These are phyloP conservation scores for Cephalopholis sonnerati DNA, from an alignment of 2,113 vertebrate genomes.

Conservation along the genomic window DNA sequence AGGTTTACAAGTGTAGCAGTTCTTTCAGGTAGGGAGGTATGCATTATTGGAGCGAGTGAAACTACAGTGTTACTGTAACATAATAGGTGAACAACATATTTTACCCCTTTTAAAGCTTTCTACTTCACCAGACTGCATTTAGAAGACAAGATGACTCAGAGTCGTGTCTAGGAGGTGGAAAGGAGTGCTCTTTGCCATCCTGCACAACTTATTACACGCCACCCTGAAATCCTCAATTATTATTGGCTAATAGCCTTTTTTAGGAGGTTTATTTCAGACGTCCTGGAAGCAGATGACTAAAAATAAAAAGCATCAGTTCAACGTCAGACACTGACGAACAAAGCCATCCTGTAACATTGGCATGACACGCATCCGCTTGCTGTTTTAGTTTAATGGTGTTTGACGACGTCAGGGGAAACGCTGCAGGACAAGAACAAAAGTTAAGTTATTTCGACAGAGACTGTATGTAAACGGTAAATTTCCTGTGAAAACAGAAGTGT, in stretches of 20 bases:
- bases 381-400: too few species aligned
- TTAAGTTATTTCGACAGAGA: too few species aligned
- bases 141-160: neutral
- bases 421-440: too few species aligned
- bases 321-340: too few species aligned
- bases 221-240: constrained; percentile 11
- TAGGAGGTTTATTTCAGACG: neutral
- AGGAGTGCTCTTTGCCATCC: neutral
- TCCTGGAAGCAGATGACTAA: neutral
- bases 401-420: too few species aligned
- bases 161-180: neutral
- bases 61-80: neutral
- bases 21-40: constrained; percentile 6
- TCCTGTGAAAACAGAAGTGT: too few species aligned
- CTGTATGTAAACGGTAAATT: too few species aligned
- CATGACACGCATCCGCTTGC: too few species aligned
- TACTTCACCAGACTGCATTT: neutral
- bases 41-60: neutral
- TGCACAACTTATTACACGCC: neutral
- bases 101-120: neutral
- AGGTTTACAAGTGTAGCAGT: constrained; percentile 1
- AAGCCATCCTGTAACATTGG: too few species aligned
- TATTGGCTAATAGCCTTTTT: neutral
- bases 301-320: neutral
- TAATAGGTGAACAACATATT: neutral